Evolutionary conservation across 2,113 vertebrate species (phyloP).

Genomic region (Progne subis): DNA sequence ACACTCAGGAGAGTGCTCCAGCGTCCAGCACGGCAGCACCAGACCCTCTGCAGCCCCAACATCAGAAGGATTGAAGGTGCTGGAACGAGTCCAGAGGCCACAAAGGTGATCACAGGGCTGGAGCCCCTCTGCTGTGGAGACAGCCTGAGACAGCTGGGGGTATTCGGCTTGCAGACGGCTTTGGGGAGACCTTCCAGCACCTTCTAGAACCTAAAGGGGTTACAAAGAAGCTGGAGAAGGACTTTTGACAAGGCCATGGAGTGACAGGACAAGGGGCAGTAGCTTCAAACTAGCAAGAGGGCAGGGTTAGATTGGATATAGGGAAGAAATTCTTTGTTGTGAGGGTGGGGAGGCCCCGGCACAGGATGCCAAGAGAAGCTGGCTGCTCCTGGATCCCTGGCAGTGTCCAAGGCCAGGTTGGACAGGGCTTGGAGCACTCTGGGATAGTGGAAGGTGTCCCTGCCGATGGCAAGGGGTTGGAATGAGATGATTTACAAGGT

Average conservation of each 20-base stretch:
- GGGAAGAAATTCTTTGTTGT: neutral
- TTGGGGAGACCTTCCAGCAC: neutral
- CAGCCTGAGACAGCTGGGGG: neutral
- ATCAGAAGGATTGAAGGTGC: neutral
- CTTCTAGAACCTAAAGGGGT: neutral
- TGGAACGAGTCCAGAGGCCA: neutral
- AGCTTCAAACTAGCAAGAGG: neutral
- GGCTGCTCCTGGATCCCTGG: neutral
- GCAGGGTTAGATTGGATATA: neutral
- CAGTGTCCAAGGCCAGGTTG: neutral
- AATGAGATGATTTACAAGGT: neutral
- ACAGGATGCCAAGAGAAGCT: neutral
- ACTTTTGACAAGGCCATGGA: neutral
- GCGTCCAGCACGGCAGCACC: neutral
- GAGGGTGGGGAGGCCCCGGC: neutral
- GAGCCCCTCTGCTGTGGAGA: neutral
- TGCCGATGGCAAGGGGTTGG: neutral
- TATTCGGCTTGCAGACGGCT: neutral
- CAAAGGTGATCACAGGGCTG: neutral
- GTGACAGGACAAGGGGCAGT: neutral
- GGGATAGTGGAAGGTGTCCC: neutral
- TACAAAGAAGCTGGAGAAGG: neutral
- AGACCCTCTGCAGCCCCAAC: neutral
- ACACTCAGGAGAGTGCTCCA: neutral
- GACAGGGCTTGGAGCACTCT: neutral